A percentile compares a stretch with the other conserved stretches of the same genome.
Conservation (phyloP, 2,888 invertebrate species). For the Gortyna flavago region DNA sequence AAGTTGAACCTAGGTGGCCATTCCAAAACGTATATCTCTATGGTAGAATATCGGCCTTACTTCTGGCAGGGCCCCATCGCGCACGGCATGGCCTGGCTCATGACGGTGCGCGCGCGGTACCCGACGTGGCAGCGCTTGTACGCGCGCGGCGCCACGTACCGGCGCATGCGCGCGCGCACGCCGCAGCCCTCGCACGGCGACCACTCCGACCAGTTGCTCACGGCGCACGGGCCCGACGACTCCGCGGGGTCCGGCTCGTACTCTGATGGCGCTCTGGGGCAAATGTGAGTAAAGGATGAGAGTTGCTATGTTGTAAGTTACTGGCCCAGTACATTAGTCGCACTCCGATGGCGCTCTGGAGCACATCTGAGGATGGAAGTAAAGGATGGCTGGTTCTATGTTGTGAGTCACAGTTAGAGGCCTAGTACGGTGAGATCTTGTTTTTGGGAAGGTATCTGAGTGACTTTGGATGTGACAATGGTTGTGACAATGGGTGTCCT, state of each 20-base stretch:
- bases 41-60: conserved; percentile 63
- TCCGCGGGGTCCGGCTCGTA: conserved; percentile 87
- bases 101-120: conserved; percentile 79
- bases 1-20: not conserved
- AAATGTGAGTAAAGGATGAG: not conserved
- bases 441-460: not conserved
- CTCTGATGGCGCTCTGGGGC: conserved; percentile 81
- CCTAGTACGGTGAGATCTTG: not conserved
- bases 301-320: not conserved
- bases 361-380: not conserved
- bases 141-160: conserved; percentile 91
- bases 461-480: not conserved
- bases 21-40: not conserved
- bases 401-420: not conserved
- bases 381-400: not conserved
- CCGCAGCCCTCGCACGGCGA: conserved; percentile 93
- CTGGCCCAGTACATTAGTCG: not conserved
- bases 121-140: conserved; percentile 91
- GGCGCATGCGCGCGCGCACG: conserved; percentile 92
- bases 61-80: conserved; percentile 83
- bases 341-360: not conserved
- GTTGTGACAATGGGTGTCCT: not conserved
- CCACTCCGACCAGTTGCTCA: conserved; percentile 94
- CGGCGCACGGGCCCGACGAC: conserved; percentile 90
- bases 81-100: conserved; percentile 87